Conservation (phyloP, 2,797 vertebrate species). For the Hyperoplus immaculatus region DNA sequence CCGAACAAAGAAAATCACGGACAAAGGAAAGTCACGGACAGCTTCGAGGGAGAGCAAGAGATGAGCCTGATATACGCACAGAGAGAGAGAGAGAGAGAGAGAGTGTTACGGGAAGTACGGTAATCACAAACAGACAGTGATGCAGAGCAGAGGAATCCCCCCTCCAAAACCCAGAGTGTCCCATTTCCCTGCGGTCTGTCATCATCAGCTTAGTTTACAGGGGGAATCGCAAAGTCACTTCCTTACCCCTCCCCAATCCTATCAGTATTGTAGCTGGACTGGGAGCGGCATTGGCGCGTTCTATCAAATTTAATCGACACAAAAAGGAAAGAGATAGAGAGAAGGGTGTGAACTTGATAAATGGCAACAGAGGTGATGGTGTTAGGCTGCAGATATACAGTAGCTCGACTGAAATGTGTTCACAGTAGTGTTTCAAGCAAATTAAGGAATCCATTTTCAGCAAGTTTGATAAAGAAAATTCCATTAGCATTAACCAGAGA, state of each 20-base stretch:
- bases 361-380: not conserved
- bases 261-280: constrained; percentile 8
- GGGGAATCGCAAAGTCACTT: constrained; percentile 30
- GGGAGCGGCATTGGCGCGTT: constrained; percentile 22
- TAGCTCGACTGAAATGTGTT: not conserved
- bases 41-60: constrained; percentile 10
- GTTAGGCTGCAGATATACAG: not conserved
- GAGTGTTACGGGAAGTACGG: constrained; percentile 26
- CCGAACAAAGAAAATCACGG: no score
- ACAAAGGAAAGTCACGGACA: no score
- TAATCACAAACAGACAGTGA: constrained; percentile 33
- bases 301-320: constrained; percentile 28
- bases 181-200: constrained; percentile 64
- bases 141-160: constrained; percentile 64
- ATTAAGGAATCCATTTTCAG: not conserved
- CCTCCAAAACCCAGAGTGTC: constrained; percentile 26
- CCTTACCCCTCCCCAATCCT: constrained; percentile 19
- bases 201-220: constrained; percentile 51
- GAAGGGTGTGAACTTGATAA: not conserved
- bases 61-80: constrained; percentile 12
- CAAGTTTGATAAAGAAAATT: no score
- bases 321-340: not conserved
- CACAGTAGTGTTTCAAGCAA: not conserved
- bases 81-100: not conserved
- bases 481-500: not conserved